A percentile compares a stretch with the other conserved stretches of the same genome.
phyloP scores from a whole-genome alignment of 2,888 invertebrate genomes.

The Argyresthia goedartella region DNA sequence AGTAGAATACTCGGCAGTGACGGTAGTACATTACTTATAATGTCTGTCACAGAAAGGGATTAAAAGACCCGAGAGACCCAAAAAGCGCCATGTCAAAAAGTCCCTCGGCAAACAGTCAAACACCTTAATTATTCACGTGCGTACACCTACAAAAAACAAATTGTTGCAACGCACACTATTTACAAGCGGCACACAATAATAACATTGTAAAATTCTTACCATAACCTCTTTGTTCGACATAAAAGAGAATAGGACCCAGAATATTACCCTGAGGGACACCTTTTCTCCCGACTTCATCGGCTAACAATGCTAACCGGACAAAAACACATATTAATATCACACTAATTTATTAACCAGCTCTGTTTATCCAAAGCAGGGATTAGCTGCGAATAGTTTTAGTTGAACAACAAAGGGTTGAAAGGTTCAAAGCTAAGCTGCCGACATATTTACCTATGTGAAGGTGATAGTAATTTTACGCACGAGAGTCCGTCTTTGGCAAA shows the following conservation, averaged over 20 bases:
- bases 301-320: slow-evolving; percentile 33
- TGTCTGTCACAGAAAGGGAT: neutral
- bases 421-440: slow-evolving; percentile 69
- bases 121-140: slow-evolving; percentile 46
- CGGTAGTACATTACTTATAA: no score
- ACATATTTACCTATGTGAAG: slow-evolving; percentile 69
- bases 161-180: slow-evolving; percentile 44
- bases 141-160: slow-evolving; percentile 44
- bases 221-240: slow-evolving; percentile 50
- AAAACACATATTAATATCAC: slow-evolving; percentile 67
- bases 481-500: slow-evolving; percentile 50
- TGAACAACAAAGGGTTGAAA: slow-evolving; percentile 67
- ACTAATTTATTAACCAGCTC: slow-evolving; percentile 69
- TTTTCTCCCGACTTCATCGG: slow-evolving; percentile 40
- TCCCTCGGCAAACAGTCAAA: slow-evolving; percentile 15
- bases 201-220: slow-evolving; percentile 28
- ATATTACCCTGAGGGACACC: slow-evolving; percentile 55
- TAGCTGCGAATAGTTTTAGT: slow-evolving; percentile 70
- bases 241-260: slow-evolving; percentile 35
- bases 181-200: slow-evolving; percentile 21
- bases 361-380: slow-evolving; percentile 62
- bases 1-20: no score
- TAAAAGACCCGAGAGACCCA: neutral
- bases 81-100: neutral
- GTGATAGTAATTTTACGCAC: slow-evolving; percentile 69